Evolutionary conservation across 2,797 vertebrate species (phyloP).

Genomic region (Lindbergichthys nudifrons): DNA sequence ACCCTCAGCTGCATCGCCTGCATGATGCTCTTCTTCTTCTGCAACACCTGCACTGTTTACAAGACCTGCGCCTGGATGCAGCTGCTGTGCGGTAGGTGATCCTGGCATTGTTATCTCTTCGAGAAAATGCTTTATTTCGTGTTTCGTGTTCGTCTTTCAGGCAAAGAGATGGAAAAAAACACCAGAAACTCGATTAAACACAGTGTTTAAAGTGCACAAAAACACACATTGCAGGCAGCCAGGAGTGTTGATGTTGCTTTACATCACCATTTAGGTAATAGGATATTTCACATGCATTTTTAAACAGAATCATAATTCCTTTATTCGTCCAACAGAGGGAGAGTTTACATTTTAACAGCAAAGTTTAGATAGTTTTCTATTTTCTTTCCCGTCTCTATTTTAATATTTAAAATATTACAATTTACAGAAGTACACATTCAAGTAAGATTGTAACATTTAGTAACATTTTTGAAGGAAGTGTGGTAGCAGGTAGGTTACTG

Average conservation of each 20-base stretch:
- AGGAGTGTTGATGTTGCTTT: neutral
- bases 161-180: neutral
- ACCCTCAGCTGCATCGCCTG: conserved; percentile 96
- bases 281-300: neutral
- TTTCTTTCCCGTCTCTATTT: too few species aligned
- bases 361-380: too few species aligned
- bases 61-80: conserved; percentile 99
- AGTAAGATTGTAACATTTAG: too few species aligned
- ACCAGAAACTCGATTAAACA: neutral
- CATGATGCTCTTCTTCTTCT: conserved; percentile 98
- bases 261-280: neutral
- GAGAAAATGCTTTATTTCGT: neutral
- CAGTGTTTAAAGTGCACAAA: neutral
- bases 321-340: too few species aligned
- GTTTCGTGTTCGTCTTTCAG: too few species aligned
- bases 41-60: conserved; percentile 98
- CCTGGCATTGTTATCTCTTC: neutral
- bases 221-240: too few species aligned
- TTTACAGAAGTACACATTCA: too few species aligned
- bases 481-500: too few species aligned
- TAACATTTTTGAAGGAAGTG: too few species aligned
- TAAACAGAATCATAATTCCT: neutral
- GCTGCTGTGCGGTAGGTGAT: conserved; percentile 92
- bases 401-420: too few species aligned
- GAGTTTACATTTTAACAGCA: too few species aligned